Conservation (phyloP, 2,888 invertebrate species). For the Luperina testacea region DNA sequence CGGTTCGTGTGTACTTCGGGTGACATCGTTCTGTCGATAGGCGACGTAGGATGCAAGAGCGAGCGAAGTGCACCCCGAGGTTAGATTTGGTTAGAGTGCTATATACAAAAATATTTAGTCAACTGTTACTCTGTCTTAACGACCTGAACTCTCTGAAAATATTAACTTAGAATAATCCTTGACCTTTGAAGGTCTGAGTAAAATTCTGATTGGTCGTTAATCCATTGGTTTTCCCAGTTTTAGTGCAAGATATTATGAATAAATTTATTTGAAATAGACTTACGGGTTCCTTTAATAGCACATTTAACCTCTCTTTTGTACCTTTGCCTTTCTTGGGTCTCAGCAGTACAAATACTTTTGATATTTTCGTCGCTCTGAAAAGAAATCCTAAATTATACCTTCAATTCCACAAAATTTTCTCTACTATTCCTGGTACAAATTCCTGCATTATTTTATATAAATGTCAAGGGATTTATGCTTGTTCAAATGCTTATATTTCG, state of each 20-base stretch:
- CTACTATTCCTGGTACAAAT: no score
- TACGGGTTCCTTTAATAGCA: slow-evolving; percentile 26
- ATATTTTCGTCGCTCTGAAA: slow-evolving; percentile 33
- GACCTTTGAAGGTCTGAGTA: neutral
- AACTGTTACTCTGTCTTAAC: neutral
- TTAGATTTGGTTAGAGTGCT: no score
- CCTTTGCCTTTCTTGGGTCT: slow-evolving; percentile 23
- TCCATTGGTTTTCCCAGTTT: neutral
- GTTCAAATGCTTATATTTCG: no score
- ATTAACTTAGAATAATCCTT: neutral
- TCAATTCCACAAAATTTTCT: neutral
- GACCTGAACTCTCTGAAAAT: neutral
- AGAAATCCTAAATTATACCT: neutral
- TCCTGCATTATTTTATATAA: neutral
- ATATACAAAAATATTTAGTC: no score
- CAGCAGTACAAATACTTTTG: slow-evolving; percentile 23
- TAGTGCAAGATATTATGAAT: neutral
- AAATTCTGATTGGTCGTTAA: neutral
- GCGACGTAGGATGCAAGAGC: no score
- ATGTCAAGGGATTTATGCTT: no score
- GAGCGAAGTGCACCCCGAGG: no score
- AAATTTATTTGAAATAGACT: neutral
- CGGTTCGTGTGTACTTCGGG: no score
- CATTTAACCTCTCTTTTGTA: slow-evolving; percentile 2
- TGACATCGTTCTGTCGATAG: no score